Base-by-base conservation (phyloP, 1,140 invertebrate genomes). In the Orchesella cincta region DNA sequence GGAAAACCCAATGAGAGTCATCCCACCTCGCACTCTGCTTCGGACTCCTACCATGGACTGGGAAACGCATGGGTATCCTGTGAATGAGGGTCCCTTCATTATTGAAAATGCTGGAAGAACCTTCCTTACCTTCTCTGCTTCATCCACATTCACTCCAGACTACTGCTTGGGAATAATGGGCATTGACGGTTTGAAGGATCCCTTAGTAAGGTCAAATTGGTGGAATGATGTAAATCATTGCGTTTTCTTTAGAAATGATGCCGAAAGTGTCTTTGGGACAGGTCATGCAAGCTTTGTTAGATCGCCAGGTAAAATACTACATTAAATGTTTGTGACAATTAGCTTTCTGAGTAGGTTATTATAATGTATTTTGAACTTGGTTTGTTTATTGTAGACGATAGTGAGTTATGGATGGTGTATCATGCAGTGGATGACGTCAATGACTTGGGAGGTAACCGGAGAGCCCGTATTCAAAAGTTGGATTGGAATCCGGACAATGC, bases 141-240 rank as follows among this genome's bases (percentile, higher is more conserved):
- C 74, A 0, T 75, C 77, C 28, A 77, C 79, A 3, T 81, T 67
- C 36, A 76, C 75, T 16, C 79, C 79, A 1, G 71, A 78, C 72
- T 81, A 81, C 31, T 81, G 79, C 33, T 33, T 78, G 3, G 73
- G 77, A 36, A 81, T 81, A 33, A 76, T 81, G 31, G 79, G 79
- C 16, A 81, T 81, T 72, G 79, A 81, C 28, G 77, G 62, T 5
- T 20, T 72, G 18, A 76, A 54, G 54, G 75, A 81, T 75, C 79
- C 79, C 16, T 8, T 81, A 14, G 36, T 76, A 1, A 29, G 23
- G 18, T 14, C 20, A 18, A 78, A 81, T 67, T 81, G 79, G 79
- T 81, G 79, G 79, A 74, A 73, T 23, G 71, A 73, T 28, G 71
- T 73, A 34, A 70, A 78, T 35, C 35, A 71, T 20, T 81, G 79